These are phyloP conservation scores for Cistogaster globosa DNA, from an alignment of 2,888 invertebrate species.

Conservation along the genomic window DNA sequence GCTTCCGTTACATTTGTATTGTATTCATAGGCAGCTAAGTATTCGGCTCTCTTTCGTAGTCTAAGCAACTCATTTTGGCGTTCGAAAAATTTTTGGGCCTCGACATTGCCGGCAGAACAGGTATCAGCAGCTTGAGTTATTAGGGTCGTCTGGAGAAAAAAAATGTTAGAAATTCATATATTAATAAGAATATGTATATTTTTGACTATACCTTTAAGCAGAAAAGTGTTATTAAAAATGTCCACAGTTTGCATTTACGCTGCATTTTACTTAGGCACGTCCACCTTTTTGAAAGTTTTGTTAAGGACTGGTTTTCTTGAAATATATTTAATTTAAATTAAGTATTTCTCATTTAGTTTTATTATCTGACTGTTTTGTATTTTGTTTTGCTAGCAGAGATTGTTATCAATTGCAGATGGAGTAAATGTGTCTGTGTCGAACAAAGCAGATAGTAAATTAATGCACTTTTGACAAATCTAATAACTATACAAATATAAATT, in stretches of 20 bases:
- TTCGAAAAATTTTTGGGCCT: constrained; percentile 85
- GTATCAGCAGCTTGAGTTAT: constrained; percentile 35
- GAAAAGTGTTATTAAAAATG: constrained; percentile 19
- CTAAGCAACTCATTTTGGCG: constrained; percentile 86
- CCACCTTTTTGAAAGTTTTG: not conserved
- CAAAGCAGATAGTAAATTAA: not conserved
- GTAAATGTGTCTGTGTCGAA: not conserved
- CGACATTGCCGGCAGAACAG: constrained; percentile 72
- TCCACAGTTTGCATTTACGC: not conserved
- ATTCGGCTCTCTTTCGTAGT: constrained; percentile 84
- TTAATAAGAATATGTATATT: not conserved
- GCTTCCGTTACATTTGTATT: constrained; percentile 90
- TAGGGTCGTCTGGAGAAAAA: not conserved
- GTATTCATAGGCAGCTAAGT: constrained; percentile 86
- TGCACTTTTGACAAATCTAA: not conserved
- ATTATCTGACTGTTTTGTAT: constrained; percentile 15
- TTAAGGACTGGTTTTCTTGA: constrained; percentile 29
- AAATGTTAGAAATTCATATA: not conserved
- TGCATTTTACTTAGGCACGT: constrained; percentile 7
- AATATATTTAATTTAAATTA: not conserved
- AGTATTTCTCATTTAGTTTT: not conserved
- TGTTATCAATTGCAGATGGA: constrained; percentile 29
- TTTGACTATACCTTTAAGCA: constrained; percentile 45
- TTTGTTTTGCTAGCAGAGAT: not conserved
- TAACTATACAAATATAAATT: no score